Conservation (phyloP, 1,140 invertebrate species). For the Listronotus bonariensis region DNA sequence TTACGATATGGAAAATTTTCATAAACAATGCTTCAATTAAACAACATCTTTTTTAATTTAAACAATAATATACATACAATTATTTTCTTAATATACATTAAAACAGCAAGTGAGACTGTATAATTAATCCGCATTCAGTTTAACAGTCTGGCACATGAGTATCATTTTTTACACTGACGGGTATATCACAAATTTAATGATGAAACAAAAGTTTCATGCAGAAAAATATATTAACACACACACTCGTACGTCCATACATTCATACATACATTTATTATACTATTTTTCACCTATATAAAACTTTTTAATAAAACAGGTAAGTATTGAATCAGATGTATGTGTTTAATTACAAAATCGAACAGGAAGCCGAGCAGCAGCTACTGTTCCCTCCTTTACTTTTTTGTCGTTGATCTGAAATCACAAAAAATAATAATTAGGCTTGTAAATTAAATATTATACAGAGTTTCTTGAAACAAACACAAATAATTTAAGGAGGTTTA, state of each 20-base stretch:
- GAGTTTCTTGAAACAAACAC: too few species aligned
- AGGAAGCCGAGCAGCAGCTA: constrained; percentile 89
- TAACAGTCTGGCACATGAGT: constrained; percentile 52
- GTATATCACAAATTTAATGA: constrained; percentile 37
- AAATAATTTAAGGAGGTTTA: too few species aligned
- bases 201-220: constrained; percentile 40
- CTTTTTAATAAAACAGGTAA: constrained; percentile 33
- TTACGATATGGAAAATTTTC: constrained; percentile 21
- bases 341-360: constrained; percentile 83
- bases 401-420: constrained; percentile 87
- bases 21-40: constrained; percentile 29
- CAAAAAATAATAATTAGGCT: constrained; percentile 48
- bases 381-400: constrained; percentile 92
- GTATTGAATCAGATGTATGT: constrained; percentile 26
- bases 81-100: constrained; percentile 38
- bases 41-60: constrained; percentile 31
- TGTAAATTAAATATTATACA: too few species aligned
- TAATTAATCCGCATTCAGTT: constrained; percentile 40
- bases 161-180: constrained; percentile 42
- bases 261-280: constrained; percentile 24
- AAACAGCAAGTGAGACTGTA: constrained; percentile 33
- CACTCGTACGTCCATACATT: constrained; percentile 17
- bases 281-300: constrained; percentile 22
- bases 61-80: constrained; percentile 33
- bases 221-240: constrained; percentile 36